Conservation (phyloP, 2,888 invertebrate genomes). For the Tetragonula carbonaria region DNA sequence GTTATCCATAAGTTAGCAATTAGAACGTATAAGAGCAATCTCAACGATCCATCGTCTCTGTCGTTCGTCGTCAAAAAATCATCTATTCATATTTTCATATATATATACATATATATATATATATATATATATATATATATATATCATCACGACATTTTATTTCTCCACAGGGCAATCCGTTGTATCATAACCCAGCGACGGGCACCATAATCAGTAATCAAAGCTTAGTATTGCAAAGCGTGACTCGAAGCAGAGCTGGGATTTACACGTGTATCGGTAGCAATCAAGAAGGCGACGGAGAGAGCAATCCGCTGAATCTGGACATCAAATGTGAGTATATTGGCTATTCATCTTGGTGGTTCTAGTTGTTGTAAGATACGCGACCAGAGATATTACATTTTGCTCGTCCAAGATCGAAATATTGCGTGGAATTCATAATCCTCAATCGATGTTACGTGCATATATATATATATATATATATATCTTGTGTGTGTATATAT, state of each 20-base stretch:
- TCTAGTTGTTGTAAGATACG: not conserved
- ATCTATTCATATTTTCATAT: too few relatives aligned
- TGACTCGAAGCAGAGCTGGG: constrained; percentile 90
- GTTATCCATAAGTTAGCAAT: not conserved
- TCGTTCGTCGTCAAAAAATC: not conserved
- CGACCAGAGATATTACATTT: not conserved
- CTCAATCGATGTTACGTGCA: not conserved
- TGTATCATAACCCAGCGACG: constrained; percentile 91
- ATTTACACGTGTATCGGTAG: constrained; percentile 95
- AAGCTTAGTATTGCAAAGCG: constrained; percentile 94
- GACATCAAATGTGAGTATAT: constrained; percentile 93
- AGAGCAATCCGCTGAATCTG: constrained; percentile 93
- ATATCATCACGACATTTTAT: constrained; percentile 33
- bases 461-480: not conserved
- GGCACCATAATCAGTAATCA: constrained; percentile 95
- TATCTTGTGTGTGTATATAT: too few relatives aligned
- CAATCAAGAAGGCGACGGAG: constrained; percentile 94
- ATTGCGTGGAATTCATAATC: not conserved
- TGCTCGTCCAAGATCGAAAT: not conserved
- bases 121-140: too few relatives aligned
- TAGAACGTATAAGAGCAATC: not conserved
- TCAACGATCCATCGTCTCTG: not conserved
- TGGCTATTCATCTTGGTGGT: constrained; percentile 7
- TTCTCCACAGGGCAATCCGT: constrained; percentile 88
- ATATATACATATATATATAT: too few relatives aligned